Base-by-base conservation (phyloP, 2,888 invertebrate genomes). In the Lasioglossum leucozonium region DNA sequence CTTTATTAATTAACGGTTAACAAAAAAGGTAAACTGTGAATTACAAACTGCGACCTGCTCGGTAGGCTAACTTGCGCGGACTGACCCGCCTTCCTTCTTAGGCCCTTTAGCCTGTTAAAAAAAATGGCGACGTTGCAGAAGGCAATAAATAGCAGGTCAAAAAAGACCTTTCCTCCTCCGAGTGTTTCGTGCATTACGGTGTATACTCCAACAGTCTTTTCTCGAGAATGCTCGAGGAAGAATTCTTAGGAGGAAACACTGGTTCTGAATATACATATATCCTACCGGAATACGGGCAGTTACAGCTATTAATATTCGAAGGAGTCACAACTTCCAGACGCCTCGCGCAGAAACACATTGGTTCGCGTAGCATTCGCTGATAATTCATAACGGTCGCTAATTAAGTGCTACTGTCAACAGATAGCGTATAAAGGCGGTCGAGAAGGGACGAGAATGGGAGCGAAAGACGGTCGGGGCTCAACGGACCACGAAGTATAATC, bases 401-500 rank as follows among this genome's bases (percentile, higher is more conserved):
- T 84, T 84, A 84, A 85, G 77, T 79, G 85, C 75, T 30, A 72
- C 75, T 85, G 85, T 86, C 80, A 42, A 51, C 72, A 72, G 80
- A 80, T 77, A 85, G 75, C 55, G 72, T 72, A 30, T 76, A 72
- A 72, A 34, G 8, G 16, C 47, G 44, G 26, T 51, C 30, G 40
- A 67, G 77, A 72, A 75, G 72, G 85, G 71, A 44, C 62, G 51
- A 62, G 62, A 40, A 22, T 18, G 69, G 37, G 71, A 55, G 40
- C 72, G 72, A 84, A 84, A 83, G 84, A 84, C 71, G 73, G 62
- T 62, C 47, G 47, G 44, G 44, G 72, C 47, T 55, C 86, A 76
- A 69, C 72, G 75, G 79, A 72, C 82, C 81, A 77, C 71, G 79
- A 90, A 82, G 86, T 79, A 88, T 89, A 89, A 90, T 89, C 89